A percentile compares a stretch with the other conserved stretches of the same genome.
Evolutionary conservation across 2,888 invertebrate genomes (phyloP).

Genomic region (Chymomyza fuscimana): DNA sequence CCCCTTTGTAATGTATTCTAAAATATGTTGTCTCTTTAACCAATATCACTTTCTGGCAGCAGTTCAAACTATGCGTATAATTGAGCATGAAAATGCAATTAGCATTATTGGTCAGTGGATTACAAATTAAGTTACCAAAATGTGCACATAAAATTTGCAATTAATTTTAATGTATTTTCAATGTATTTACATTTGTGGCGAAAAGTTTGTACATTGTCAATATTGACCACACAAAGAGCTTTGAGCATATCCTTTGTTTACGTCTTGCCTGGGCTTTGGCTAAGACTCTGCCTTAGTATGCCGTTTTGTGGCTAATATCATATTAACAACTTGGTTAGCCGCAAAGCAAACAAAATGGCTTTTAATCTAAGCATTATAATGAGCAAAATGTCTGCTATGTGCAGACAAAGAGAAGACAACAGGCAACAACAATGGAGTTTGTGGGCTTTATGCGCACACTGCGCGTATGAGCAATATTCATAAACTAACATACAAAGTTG

Average conservation of each 20-base stretch:
- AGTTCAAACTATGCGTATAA: constrained; percentile 42
- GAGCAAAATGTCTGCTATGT: constrained; percentile 41
- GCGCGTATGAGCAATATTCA: constrained; percentile 41
- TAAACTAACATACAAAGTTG: background rate
- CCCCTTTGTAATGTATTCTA: too few species aligned
- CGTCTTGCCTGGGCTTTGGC: constrained; percentile 11
- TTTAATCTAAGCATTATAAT: constrained; percentile 65
- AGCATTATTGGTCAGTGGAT: constrained; percentile 55
- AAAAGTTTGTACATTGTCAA: constrained; percentile 39
- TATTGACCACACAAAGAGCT: constrained; percentile 42
- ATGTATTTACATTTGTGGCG: constrained; percentile 25
- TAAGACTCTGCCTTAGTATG: background rate
- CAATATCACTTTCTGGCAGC: too few species aligned
- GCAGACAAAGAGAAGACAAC: constrained; percentile 31
- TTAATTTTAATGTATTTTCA: constrained; percentile 46
- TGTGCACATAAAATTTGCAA: constrained; percentile 34
- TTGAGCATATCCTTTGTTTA: constrained; percentile 29
- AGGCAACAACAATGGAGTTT: constrained; percentile 17
- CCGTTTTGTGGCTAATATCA: constrained; percentile 18
- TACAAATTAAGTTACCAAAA: constrained; percentile 21
- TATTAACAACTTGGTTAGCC: constrained; percentile 65
- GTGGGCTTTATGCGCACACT: background rate
- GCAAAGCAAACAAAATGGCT: constrained; percentile 66
- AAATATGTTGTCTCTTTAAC: too few species aligned
- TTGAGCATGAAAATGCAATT: constrained; percentile 59